Evolutionary conservation across 2,888 invertebrate species (phyloP), one percentile per base, ranked within the genome.

Genomic region (Hypomecis atomaria): DNA sequence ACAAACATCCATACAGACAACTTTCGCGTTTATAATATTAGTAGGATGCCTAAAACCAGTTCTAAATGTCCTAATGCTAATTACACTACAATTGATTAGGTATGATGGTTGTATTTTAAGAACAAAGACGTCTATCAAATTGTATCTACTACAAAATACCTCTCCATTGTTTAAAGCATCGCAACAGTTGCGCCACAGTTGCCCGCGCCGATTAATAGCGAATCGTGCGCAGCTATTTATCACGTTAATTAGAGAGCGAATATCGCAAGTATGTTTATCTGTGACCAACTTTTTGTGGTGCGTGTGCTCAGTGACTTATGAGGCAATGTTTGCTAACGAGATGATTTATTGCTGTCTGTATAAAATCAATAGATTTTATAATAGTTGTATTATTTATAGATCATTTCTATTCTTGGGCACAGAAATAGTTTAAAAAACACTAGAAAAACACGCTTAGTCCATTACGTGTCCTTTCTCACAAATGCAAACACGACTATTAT

Each of bases 181-280:
- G 3, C 43, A 43, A 43, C 49, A 58, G 49, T 23, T 44, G 50
- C 44, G 10, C 44, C n/a, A 50, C 50, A 50, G 10, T 50, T 34
- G 42, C 40, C 33, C 3, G 5, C 40, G 11, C 43, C 11, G 42
- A 60, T 48, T 54, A 60, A 60, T 55, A 42, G 36, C 55, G 10
- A 53, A 59, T 59, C 59, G 34, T 37, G 61, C 49, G 55, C 61
- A 55, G 52, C 53, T 53, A 61, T 61, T 61, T 43, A 38, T 55
- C 61, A 61, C 43, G 42, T 55, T 33, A 61, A 61, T 55, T 61
- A 55, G 55, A 5, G 49, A 36, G 11, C 37, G 9, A n/a, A 55
- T n/a, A 34, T n/a, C 33, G 49, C 53, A 34, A 43, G 42, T 45
- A 36, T 48, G 36, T 34, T 48, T 58, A 45, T 59, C 40, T 59